Base-by-base conservation (phyloP, 2,797 vertebrate genomes). In the Odontamblyopus rebecca region DNA sequence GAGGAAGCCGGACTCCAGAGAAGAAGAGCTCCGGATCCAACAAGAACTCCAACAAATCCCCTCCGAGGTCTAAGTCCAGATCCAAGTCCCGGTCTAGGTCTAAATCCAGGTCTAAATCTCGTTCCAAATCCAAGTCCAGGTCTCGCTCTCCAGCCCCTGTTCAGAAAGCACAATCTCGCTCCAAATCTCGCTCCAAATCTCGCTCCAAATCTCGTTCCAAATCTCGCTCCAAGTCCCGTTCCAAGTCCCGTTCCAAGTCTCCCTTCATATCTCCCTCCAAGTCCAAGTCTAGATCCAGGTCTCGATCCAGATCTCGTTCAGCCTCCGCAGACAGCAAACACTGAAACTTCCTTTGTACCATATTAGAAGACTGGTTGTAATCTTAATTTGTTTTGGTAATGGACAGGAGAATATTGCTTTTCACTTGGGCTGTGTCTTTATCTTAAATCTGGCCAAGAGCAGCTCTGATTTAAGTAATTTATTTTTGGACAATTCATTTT, bases 1-100 rank as follows among this genome's bases (percentile, higher is more conserved):
- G 88, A 77, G 65, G 79, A 75, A 97, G 95, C 70, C 95, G 95
- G 75, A 96, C 95, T 4, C 96, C 96, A 3, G 96, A 97, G 72
- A 96, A 95, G 90, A 97, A 96, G 83, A 76, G 89, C 0, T 87
- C 93, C 0, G 83, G 88, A 0, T 88, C 88, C 3, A 79, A 75
- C 73, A 90, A 90, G 68, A 85, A 88, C 1, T 79, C 72, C 0
- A 85, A 72, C 15, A 88, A 89, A 61, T 93, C 92, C 80, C 91
- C 87, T 19, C 87, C 94, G 82, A 67, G 78, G 75, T 91, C 94
- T 70, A 91, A 87, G 82, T 90, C 90, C 0, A 77, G 81, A 0
- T 85, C 91, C 23, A 48, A 78, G n/a, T 89, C 88, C 12, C 57
- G 77, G 12, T 83, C 82, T 53, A 54, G 92, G 66, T 94, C 93